phyloP scores from a whole-genome alignment of 2,113 vertebrate genomes.

The Cyprinodon tularosa region DNA sequence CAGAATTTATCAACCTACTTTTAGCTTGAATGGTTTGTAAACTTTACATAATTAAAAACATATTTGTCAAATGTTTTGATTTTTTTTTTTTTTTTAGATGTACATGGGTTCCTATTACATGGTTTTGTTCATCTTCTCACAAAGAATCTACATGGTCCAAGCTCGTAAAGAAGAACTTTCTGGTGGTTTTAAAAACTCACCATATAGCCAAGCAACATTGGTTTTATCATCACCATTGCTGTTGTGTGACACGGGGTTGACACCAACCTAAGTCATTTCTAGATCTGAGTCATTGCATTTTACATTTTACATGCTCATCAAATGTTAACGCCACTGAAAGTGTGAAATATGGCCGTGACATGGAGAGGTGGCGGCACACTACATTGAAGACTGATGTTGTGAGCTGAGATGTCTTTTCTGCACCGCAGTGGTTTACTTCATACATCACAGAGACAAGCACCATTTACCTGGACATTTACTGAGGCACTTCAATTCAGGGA shows the following conservation, averaged over 20 bases:
- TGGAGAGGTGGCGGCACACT: conserved; percentile 33
- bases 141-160: conserved; percentile 1
- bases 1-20: too few relatives aligned
- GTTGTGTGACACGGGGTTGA: conserved; percentile 23
- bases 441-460: conserved; percentile 67
- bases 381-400: conserved; percentile 60
- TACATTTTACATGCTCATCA: conserved; percentile 57
- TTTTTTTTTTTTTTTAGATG: not conserved
- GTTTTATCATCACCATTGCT: conserved; percentile 35
- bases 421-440: conserved; percentile 65
- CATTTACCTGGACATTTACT: conserved; percentile 76
- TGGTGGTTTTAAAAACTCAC: conserved; percentile 7
- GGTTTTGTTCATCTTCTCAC: conserved; percentile 16
- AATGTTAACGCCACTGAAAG: conserved; percentile 47
- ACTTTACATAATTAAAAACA: too few relatives aligned
- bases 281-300: conserved; percentile 56
- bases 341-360: conserved; percentile 50
- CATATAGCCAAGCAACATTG: conserved; percentile 6
- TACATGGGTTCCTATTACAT: conserved; percentile 19
- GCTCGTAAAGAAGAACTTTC: conserved; percentile 19
- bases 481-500: conserved; percentile 61
- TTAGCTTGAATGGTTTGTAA: too few relatives aligned
- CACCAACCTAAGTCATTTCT: conserved; percentile 46
- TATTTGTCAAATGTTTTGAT: too few relatives aligned
- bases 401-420: conserved; percentile 61